phyloP scores from a whole-genome alignment of 2,888 invertebrate genomes.

The Dryocosmus kuriphilus region DNA sequence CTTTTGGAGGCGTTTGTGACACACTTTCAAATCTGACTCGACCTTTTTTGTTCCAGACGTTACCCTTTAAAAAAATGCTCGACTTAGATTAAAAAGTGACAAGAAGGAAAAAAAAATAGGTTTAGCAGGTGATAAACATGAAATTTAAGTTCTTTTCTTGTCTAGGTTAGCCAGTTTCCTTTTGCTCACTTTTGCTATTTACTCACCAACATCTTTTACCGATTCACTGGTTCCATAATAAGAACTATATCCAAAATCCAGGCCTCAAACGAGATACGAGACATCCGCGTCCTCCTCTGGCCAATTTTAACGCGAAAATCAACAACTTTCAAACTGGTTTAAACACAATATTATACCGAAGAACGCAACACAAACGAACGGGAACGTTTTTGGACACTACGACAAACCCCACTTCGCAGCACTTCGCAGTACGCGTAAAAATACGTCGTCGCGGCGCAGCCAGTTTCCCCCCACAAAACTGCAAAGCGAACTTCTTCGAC shows the following conservation, averaged over 20 bases:
- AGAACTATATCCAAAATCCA: conserved; percentile 31
- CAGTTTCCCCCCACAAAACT: conserved; percentile 56
- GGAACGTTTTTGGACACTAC: conserved; percentile 61
- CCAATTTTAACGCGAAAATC: conserved; percentile 4
- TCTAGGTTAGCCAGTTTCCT: background rate
- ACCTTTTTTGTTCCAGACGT: background rate
- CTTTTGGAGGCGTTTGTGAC: conserved; percentile 8
- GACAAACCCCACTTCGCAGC: conserved; percentile 56
- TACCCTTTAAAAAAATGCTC: background rate
- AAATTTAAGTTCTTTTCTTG: conserved; percentile 21
- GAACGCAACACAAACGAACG: conserved; percentile 45
- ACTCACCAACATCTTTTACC: conserved; percentile 73
- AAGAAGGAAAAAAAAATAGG: background rate
- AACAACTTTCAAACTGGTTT: background rate
- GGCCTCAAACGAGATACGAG: conserved; percentile 18
- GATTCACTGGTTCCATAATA: conserved; percentile 65
- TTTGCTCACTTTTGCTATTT: conserved; percentile 55
- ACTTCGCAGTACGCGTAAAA: conserved; percentile 41
- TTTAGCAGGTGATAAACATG: conserved; percentile 3
- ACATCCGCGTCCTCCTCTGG: background rate
- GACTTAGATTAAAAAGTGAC: background rate
- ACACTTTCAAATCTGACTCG: conserved; percentile 8
- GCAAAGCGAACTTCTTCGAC: conserved; percentile 23
- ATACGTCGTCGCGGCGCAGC: conserved; percentile 55
- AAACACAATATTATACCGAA: conserved; percentile 40